phyloP scores from a whole-genome alignment of 2,888 invertebrate genomes.

The Thysanoteuthis rhombus region DNA sequence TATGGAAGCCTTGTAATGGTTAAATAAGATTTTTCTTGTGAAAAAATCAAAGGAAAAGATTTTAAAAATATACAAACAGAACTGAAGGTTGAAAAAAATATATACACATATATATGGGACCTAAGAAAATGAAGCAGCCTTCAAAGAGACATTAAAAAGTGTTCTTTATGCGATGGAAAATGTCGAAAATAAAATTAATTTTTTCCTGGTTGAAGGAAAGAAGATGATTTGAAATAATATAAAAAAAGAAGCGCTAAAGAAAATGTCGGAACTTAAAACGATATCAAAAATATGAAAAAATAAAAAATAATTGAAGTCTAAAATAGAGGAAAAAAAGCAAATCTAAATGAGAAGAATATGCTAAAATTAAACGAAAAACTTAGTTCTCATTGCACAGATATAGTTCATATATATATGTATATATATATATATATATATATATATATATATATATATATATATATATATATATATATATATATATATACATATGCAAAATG shows the following conservation, averaged over 20 bases:
- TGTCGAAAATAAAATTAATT: not conserved
- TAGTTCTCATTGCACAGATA: not conserved
- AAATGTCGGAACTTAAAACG: not conserved
- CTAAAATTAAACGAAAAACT: not conserved
- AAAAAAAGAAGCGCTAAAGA: not conserved
- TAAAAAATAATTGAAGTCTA: not conserved
- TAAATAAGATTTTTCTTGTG: too few relatives aligned
- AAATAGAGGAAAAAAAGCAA: not conserved
- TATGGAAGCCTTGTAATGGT: too few relatives aligned
- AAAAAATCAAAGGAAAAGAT: too few relatives aligned
- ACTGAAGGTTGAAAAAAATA: too few relatives aligned
- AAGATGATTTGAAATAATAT: not conserved
- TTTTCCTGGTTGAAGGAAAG: not conserved
- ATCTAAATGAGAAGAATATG: not conserved
- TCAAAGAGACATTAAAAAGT: constrained; percentile 12
- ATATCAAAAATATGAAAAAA: not conserved
- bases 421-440: too few relatives aligned
- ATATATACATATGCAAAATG: not conserved
- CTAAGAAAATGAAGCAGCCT: not conserved
- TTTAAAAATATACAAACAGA: too few relatives aligned
- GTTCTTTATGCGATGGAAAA: not conserved
- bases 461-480: not conserved
- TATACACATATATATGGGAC: too few relatives aligned
- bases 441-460: not conserved
- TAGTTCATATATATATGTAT: not conserved